Base-by-base conservation (phyloP, 2,888 invertebrate species). In the Caenorhabditis sp. region DNA sequence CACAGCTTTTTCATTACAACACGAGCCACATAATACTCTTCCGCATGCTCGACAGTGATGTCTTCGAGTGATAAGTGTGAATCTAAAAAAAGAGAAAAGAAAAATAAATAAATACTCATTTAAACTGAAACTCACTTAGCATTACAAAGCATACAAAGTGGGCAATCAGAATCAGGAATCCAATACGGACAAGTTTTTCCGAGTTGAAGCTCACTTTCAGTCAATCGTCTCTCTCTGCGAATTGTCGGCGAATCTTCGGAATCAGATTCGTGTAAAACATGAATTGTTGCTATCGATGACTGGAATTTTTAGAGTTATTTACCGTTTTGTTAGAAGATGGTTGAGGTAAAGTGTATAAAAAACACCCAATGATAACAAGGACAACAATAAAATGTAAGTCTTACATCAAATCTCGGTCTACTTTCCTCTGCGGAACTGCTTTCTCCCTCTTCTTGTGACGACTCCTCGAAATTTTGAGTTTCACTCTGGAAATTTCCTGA, bases 121-220 rank as follows among this genome's bases (percentile, higher is more conserved):
- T n/a, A n/a, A n/a, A n/a, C n/a, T n/a, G n/a, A 31, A 31, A 31
- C 31, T 31, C 31, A 31, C 31, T 92, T 93, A 57, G 91, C 89
- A 73, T 92, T 92, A 88, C 95, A 95, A 79, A 93, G 92, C 92
- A 94, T 92, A 87, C 95, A 95, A 76, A 90, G 90, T n/a, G 91
- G 90, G 7, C 94, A 93, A 82, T 93, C 93, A 3, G 92, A 90
- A 88, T 95, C 95, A 0, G 94, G 94, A 62, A 95, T 92, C 95
- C 95, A 95, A 83, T 92, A 91, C 0, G 94, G 94, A 17, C 93
- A 92, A 65, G 92, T 91, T 75, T 87, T 87, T 67, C 87, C 87
- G 14, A 87, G 71, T 27, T 81, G 81, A 27, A 85, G 64, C 59
- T 87, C 87, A 54, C 83, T 82, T 71, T 87, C 87, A 0, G 87